These are phyloP conservation scores for Portunus trituberculatus DNA, from an alignment of 1,140 invertebrate genomes.

Conservation along the genomic window DNA sequence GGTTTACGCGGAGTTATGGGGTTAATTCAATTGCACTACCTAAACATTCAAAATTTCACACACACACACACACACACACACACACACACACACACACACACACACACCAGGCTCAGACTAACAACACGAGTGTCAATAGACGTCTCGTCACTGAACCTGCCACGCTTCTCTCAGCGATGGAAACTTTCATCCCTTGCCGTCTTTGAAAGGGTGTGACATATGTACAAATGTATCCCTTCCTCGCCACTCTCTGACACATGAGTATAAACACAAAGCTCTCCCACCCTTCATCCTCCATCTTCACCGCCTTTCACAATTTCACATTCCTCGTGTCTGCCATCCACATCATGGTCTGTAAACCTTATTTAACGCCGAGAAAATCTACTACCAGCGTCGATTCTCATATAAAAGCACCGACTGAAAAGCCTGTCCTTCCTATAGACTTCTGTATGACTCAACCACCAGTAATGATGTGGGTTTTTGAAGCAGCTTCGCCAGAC, in stretches of 20 bases:
- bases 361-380: too few relatives aligned
- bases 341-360: background rate
- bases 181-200: too few relatives aligned
- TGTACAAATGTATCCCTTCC: too few relatives aligned
- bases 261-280: too few relatives aligned
- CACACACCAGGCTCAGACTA: background rate
- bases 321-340: background rate
- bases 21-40: background rate
- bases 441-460: background rate
- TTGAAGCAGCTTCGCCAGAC: background rate
- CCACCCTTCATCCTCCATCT: too few relatives aligned
- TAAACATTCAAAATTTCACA: background rate
- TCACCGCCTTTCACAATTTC: background rate
- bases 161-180: too few relatives aligned
- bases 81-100: constrained; percentile 42
- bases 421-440: background rate
- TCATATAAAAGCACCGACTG: too few relatives aligned
- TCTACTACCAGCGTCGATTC: too few relatives aligned
- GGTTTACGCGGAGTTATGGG: background rate
- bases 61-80: constrained; percentile 53
- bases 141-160: too few relatives aligned
- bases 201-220: too few relatives aligned
- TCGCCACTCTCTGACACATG: too few relatives aligned
- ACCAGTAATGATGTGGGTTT: background rate
- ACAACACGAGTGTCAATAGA: too few relatives aligned